Evolutionary conservation across 2,888 invertebrate species (phyloP), one percentile per base, ranked within the genome.

Genomic region (Scaptomyza flava): DNA sequence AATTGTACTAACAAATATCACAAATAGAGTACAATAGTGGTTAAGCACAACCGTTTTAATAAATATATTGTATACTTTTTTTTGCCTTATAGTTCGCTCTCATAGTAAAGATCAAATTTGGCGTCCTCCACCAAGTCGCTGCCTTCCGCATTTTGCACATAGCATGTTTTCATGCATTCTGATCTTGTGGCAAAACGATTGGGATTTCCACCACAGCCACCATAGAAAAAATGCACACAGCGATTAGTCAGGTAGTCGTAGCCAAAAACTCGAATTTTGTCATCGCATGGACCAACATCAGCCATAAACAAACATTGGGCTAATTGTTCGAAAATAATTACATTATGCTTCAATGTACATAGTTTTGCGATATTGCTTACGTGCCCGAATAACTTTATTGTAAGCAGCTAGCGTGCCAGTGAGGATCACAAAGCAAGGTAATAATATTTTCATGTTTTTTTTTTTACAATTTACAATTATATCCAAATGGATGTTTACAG

Each of bases 141-240:
- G 4, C 57, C 61, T 0, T 62, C 71, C 3, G 58, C 76, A 36
- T 56, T 33, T 17, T 59, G 6, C 3, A 81, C 78, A 6, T 59
- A 50, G 20, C 81, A 81, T 0, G 63, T 66, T 0, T 50, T 8
- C 36, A 86, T 43, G 61, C 81, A 81, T 9, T 86, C 87, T 0
- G 52, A 34, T 27, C 68, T 59, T 0, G 78, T 64, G 6, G 53
- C 45, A 20, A 81, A 81, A 0, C 81, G 81, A 62, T 81, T 81
- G 0, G 81, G 87, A 66, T 81, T 81, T 1, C 81, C 81, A 1
- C 84, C 81, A 34, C 81, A 81, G 9, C 81, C 87, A 0, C 84
- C 72, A n/a, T 86, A 81, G 20, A 45, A 53, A 42, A 53, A 81
- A 41, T 68, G 66, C 0, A 86, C 77, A 50, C 81, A 81, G 0